Evolutionary conservation across 2,113 vertebrate species (phyloP).

Genomic region (Triplophysa dalaica): DNA sequence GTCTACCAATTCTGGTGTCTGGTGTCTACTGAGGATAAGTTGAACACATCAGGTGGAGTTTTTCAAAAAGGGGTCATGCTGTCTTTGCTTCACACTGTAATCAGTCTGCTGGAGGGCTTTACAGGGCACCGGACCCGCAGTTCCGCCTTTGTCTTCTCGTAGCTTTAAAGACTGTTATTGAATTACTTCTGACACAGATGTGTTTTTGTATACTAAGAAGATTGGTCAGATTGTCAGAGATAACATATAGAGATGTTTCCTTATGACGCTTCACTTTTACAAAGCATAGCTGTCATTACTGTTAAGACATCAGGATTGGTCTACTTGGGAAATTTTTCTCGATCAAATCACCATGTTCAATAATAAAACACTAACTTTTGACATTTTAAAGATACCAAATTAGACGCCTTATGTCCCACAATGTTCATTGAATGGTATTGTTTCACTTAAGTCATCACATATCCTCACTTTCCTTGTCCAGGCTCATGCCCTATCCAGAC

Average conservation of each 20-base stretch:
- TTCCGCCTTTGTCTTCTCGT: not conserved
- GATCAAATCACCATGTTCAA: too few relatives aligned
- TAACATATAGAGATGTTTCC: not conserved
- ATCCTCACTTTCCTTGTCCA: too few relatives aligned
- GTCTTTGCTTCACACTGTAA: not conserved
- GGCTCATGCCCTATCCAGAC: too few relatives aligned
- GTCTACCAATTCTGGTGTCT: slow-evolving; percentile 10
- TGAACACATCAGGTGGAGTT: slow-evolving; percentile 30
- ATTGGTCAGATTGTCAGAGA: slow-evolving; percentile 10
- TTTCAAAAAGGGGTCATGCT: slow-evolving; percentile 35
- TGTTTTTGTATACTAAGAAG: slow-evolving; percentile 5
- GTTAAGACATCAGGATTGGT: not conserved
- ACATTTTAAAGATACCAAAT: too few relatives aligned
- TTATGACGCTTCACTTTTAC: not conserved
- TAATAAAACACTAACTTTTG: too few relatives aligned
- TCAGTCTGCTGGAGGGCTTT: slow-evolving; percentile 15
- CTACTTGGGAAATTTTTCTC: too few relatives aligned
- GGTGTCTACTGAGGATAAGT: slow-evolving; percentile 21
- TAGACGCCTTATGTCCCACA: too few relatives aligned
- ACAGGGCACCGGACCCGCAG: not conserved
- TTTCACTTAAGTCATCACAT: too few relatives aligned
- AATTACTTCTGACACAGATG: slow-evolving; percentile 23
- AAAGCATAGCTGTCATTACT: not conserved
- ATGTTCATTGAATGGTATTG: too few relatives aligned
- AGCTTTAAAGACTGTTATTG: slow-evolving; percentile 12